These are phyloP conservation scores for Falco berigora DNA, from an alignment of 2,797 vertebrate species.

Conservation along the genomic window DNA sequence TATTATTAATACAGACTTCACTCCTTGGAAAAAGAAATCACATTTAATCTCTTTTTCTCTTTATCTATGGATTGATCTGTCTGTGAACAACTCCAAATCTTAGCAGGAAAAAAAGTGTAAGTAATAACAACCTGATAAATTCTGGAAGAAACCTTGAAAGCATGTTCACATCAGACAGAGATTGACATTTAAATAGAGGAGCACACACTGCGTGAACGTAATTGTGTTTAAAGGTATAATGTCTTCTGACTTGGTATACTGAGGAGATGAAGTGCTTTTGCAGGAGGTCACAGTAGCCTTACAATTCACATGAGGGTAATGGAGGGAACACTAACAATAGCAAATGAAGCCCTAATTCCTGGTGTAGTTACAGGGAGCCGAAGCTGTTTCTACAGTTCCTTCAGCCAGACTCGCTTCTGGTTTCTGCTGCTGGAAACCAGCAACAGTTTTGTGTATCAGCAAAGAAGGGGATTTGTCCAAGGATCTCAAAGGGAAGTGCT, in stretches of 20 bases:
- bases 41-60: conserved; percentile 29
- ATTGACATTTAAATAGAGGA: background rate
- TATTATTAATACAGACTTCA: conserved; percentile 12
- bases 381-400: background rate
- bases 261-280: background rate
- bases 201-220: background rate
- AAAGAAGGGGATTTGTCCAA: background rate
- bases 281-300: background rate
- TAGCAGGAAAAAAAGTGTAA: background rate
- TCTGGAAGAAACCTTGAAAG: background rate
- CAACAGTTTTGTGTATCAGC: background rate
- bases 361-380: background rate
- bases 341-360: background rate
- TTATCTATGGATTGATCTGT: conserved; percentile 23
- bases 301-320: background rate
- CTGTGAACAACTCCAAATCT: background rate
- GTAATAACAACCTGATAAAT: background rate
- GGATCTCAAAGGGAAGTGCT: background rate
- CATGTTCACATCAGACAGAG: background rate
- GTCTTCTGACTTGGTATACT: background rate
- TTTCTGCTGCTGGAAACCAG: background rate
- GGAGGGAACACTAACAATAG: background rate
- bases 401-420: background rate
- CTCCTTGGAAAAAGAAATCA: conserved; percentile 7
- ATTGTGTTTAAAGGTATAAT: background rate